phyloP scores from a whole-genome alignment of 2,113 vertebrate genomes.

The Hyaena hyaena region DNA sequence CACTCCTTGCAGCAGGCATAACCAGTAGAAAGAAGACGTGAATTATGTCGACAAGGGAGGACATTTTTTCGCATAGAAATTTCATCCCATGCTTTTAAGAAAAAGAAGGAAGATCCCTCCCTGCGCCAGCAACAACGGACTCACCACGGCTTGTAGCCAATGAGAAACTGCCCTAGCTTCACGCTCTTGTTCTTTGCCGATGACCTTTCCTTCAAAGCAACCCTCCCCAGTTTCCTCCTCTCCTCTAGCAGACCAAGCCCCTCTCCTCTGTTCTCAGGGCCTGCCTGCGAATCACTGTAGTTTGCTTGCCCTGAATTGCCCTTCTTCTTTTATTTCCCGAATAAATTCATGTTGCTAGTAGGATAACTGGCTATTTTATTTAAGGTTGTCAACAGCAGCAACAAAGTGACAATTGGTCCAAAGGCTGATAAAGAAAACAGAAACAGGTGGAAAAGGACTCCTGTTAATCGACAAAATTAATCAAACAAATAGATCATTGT shows the following conservation, averaged over 20 bases:
- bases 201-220: background rate
- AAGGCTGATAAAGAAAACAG: slow-evolving; percentile 30
- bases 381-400: background rate
- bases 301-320: background rate
- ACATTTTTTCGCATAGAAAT: background rate
- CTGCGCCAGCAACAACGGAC: background rate
- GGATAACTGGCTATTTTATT: background rate
- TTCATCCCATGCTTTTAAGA: background rate
- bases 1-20: background rate
- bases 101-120: background rate
- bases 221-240: background rate
- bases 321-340: background rate
- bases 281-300: background rate
- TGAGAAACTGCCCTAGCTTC: too few species aligned
- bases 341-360: background rate
- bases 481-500: background rate
- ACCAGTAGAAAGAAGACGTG: background rate
- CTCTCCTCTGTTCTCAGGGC: background rate
- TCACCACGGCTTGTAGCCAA: background rate
- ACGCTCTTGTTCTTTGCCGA: background rate
- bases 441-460: slow-evolving; percentile 13
- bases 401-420: background rate
- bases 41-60: background rate
- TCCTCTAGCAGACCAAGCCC: background rate
- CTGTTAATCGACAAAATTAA: background rate